Percentiles rank a stretch among this genome's conserved stretches.
Conservation (phyloP, 2,888 invertebrate genomes). For the Dioctria linearis region DNA sequence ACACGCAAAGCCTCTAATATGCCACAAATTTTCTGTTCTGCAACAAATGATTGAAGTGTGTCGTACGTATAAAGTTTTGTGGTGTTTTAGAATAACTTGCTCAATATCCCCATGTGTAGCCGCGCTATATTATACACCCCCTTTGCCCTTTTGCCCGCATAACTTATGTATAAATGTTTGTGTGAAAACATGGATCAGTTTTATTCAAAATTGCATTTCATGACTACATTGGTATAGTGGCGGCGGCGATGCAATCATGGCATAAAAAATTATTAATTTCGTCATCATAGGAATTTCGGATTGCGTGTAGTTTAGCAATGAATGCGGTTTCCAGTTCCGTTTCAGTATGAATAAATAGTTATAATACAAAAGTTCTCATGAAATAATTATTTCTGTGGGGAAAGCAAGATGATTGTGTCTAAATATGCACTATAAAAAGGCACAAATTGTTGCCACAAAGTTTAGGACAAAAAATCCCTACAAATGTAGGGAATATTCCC, state of each 20-base stretch:
- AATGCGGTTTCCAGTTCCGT: background rate
- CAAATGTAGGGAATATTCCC: no score
- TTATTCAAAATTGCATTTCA: background rate
- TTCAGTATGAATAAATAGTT: no score
- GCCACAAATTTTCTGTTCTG: background rate
- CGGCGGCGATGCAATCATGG: background rate
- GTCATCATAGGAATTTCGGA: background rate
- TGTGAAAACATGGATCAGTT: background rate
- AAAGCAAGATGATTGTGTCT: no score
- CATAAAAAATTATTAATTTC: background rate
- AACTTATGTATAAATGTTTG: background rate
- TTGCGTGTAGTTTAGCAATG: background rate
- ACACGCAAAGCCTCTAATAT: background rate
- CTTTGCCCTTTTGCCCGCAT: no score
- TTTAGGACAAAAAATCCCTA: no score
- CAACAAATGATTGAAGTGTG: conserved; percentile 3
- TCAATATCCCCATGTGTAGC: no score
- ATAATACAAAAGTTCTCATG: no score
- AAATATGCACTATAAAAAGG: no score
- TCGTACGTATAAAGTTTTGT: background rate
- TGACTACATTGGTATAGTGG: background rate
- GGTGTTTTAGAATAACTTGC: no score
- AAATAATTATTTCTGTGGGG: no score
- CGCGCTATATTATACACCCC: no score
- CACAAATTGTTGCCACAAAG: no score